Evolutionary conservation across 2,797 vertebrate species (phyloP).

Genomic region (Chaetophractus vellerosus): DNA sequence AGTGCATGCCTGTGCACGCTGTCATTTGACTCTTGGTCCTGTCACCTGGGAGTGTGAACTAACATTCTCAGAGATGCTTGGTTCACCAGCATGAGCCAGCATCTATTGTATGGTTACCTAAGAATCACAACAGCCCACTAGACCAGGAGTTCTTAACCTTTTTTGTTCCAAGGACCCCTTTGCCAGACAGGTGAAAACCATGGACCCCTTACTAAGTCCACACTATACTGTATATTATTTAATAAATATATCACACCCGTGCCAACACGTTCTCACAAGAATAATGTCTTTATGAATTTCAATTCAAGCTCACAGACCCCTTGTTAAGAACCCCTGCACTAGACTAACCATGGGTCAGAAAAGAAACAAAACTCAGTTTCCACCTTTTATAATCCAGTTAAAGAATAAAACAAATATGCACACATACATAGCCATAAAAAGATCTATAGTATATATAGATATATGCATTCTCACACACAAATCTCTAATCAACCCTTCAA

Average conservation of each 20-base stretch:
- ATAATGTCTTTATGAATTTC: no score
- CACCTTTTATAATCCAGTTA: slow-evolving; percentile 34
- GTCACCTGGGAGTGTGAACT: background rate
- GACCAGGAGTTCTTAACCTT: background rate
- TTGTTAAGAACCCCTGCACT: background rate
- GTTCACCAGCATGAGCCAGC: background rate
- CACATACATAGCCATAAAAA: background rate
- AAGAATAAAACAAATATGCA: slow-evolving; percentile 1
- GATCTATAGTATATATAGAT: background rate
- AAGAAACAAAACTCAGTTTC: background rate
- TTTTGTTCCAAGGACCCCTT: no score
- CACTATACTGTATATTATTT: no score
- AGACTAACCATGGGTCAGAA: background rate
- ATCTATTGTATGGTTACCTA: background rate
- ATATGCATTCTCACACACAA: background rate
- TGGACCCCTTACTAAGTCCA: no score
- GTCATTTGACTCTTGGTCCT: slow-evolving; percentile 39
- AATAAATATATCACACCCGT: no score
- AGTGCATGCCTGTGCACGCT: background rate
- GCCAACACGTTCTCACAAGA: no score
- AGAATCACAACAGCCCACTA: background rate
- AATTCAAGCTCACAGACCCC: no score
- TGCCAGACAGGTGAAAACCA: no score
- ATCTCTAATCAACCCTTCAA: slow-evolving; percentile 30
- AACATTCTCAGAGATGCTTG: background rate